Conservation (phyloP, 2,888 invertebrate species). For the Kuschelorhynchus macadamiae region DNA sequence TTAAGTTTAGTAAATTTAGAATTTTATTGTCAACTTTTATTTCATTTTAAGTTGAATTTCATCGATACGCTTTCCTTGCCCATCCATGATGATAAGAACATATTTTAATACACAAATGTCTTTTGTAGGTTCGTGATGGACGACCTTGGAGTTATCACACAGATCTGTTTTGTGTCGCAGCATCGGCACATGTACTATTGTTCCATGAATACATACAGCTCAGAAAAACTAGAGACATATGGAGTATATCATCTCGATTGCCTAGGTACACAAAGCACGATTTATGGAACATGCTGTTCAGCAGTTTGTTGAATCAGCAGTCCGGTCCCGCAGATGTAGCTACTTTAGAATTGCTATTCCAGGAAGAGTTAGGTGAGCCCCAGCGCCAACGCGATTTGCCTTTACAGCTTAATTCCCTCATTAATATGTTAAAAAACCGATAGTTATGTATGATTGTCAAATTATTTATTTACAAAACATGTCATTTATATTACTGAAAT, state of each 20-base stretch:
- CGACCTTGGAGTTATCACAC: constrained; percentile 96
- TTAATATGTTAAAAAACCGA: constrained; percentile 65
- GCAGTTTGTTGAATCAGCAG: constrained; percentile 80
- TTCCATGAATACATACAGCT: constrained; percentile 91
- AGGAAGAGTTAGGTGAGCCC: constrained; percentile 57
- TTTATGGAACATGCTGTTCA: constrained; percentile 87
- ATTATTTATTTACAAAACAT: constrained; percentile 29
- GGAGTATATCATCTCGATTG: constrained; percentile 64
- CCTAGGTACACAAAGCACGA: constrained; percentile 73
- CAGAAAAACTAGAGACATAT: constrained; percentile 62
- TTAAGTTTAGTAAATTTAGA: no score
- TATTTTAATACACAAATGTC: no score
- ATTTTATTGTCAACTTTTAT: no score
- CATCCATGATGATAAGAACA: no score
- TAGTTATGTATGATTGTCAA: constrained; percentile 53
- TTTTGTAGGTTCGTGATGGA: constrained; percentile 73
- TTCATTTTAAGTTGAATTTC: no score
- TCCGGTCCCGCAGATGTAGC: constrained; percentile 62
- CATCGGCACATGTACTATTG: constrained; percentile 87
- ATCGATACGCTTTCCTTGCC: no score
- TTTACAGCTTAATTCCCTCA: constrained; percentile 60
- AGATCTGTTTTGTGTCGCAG: constrained; percentile 91
- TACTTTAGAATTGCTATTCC: constrained; percentile 57
- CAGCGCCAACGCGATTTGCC: constrained; percentile 56
- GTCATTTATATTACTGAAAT: constrained; percentile 36